Evolutionary conservation across 2,113 vertebrate species (phyloP), one percentile per base, ranked within the genome.

Genomic region (Hippocampus zosterae): DNA sequence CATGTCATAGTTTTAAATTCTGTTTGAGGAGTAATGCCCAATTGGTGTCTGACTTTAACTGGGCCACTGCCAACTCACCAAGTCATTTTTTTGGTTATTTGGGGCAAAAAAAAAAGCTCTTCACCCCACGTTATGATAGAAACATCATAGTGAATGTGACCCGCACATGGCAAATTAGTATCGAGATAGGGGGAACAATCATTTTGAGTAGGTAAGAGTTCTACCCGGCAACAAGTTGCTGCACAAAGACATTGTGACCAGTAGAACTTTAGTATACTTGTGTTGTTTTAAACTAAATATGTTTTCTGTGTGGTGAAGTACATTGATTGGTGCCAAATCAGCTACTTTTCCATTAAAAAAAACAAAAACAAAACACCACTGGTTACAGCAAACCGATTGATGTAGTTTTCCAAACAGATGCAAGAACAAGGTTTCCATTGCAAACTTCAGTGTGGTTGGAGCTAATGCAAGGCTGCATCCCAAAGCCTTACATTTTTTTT

Each of bases 391-490:
- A 65, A 16, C 10, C 16, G 57, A 60, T 44, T 16, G 12, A 23
- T 42, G 37, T 33, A 12, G 21, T 25, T 65, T 46, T 25, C 15
- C n/a, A 63, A 63, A 41, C 71, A 77, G 75, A 85, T 25, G 55
- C 2, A 13, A 5, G 12, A 11, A 86, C 5, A 50, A 50, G 6
- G 52, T 71, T 79, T 79, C 81, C 19, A 69, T 72, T 86, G 83
- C 85, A 88, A 88, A 90, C 82, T 77, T 78, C 76, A 81, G 72
- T 84, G 80, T 71, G 75, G 67, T 73, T 65, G n/a, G 41, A 70
- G 75, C 79, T 74, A 73, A 83, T 78, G 86, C 82, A 87, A 88
- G 88, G 87, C 85, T 77, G 75, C 81, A 84, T 86, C 75, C 81
- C 84, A 77, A 88, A 5, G 74, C 84, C 78, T 77, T 41, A 1